Evolutionary conservation across 2,888 invertebrate genomes (phyloP).

Genomic region (Eupithecia subumbrata): DNA sequence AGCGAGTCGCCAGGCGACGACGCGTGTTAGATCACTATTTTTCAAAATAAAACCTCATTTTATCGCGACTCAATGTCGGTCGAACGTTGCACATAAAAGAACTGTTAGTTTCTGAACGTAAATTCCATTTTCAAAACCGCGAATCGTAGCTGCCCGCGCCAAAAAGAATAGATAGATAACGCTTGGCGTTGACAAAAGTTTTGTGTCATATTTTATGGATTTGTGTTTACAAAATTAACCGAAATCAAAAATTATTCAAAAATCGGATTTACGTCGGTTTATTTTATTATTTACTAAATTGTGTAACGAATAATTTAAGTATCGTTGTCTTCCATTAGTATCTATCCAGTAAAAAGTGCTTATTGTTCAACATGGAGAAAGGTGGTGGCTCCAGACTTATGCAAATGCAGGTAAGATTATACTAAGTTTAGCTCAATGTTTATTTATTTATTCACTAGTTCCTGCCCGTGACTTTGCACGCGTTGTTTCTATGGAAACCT

Average conservation of each 20-base stretch:
- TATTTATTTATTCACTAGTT: too few species aligned
- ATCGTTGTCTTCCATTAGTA: conserved; percentile 55
- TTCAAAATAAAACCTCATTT: conserved; percentile 40
- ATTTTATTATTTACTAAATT: conserved; percentile 22
- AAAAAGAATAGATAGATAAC: neutral
- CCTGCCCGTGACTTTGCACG: too few species aligned
- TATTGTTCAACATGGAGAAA: conserved; percentile 67
- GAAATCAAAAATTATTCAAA: conserved; percentile 51
- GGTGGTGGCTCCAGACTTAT: conserved; percentile 71
- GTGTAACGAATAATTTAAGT: conserved; percentile 46
- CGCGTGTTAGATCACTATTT: conserved; percentile 73
- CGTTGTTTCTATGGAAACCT: too few species aligned
- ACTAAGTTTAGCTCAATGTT: neutral
- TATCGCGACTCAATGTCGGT: conserved; percentile 10
- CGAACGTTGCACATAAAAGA: conserved; percentile 6
- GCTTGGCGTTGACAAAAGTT: conserved; percentile 40
- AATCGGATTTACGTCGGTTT: conserved; percentile 18
- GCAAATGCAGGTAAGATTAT: conserved; percentile 73
- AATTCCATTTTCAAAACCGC: conserved; percentile 49
- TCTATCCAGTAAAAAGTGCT: conserved; percentile 49
- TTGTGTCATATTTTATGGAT: conserved; percentile 72
- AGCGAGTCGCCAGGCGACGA: conserved; percentile 70
- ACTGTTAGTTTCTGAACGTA: conserved; percentile 38
- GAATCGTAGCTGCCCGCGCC: conserved; percentile 44
- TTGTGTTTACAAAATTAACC: conserved; percentile 54